Evolutionary conservation across 2,797 vertebrate species (phyloP).

Genomic region (Sternotherus odoratus): DNA sequence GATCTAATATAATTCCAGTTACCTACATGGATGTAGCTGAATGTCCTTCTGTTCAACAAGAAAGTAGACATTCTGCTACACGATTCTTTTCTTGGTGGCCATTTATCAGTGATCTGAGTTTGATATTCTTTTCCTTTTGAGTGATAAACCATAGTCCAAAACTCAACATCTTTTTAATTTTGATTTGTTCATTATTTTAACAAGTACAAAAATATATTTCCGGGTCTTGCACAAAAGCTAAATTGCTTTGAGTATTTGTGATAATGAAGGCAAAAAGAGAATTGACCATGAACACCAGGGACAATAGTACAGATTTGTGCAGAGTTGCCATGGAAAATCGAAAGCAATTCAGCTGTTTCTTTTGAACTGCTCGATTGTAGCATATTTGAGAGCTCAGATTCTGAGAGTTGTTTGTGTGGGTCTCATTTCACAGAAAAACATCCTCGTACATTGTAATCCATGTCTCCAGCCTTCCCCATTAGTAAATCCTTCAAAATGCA

Average conservation of each 20-base stretch:
- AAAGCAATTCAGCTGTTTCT: neutral
- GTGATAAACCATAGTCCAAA: neutral
- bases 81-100: neutral
- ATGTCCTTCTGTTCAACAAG: neutral
- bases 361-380: neutral
- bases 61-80: neutral
- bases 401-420: accelerated
- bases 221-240: neutral
- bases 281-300: accelerated
- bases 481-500: neutral
- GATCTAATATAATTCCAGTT: neutral
- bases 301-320: neutral
- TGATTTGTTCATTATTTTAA: slow-evolving; percentile 1
- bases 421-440: neutral
- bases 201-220: neutral
- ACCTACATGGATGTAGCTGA: neutral
- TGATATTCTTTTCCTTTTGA: neutral
- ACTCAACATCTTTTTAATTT: neutral
- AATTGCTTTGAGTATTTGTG: neutral
- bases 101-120: neutral
- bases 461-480: neutral
- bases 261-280: neutral
- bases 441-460: neutral
- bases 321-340: accelerated
- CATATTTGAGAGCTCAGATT: accelerated